Evolutionary conservation across 1,140 invertebrate species (phyloP), one percentile per base, ranked within the genome.

Genomic region (Copidosoma floridanum): DNA sequence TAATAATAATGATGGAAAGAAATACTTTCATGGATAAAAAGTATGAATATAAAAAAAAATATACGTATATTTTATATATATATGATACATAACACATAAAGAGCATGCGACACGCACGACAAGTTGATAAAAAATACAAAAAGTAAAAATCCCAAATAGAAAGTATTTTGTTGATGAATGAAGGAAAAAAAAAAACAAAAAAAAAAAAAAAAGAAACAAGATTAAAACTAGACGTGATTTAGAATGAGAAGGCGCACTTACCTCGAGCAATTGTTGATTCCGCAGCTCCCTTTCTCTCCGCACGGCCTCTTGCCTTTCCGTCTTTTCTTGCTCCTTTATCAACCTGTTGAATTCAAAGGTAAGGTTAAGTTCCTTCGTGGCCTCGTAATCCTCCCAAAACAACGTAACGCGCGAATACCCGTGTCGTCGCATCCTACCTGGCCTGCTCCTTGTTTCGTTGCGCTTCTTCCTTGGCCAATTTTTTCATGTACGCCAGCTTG

Each of bases 251-350:
- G 12, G 12, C 29, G 76, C 71, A 78, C 74, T 78, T 67, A 85
- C 84, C 82, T 89, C 87, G 35, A 87, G 78, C 11, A 88, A 76
- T 69, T 89, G 87, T 66, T 90, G 88, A 68, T 88, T 88, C 65
- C 87, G 82, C 23, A 88, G 82, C 70, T 92, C 91, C 60, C 86
- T 83, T 70, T 93, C 90, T 53, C 88, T 83, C 40, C 88, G 81
- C 48, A 88, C 85, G 66, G 89, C 87, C 72, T 93, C 90, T 69
- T 90, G 84, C 59, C 88, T 82, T 67, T 94, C 91, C 29, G 85
- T 83, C 67, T 89, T 88, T 74, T 95, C 93, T 60, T 89, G 84
- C 65, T 92, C 88, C 69, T 87, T 86, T 51, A 88, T 79, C 55
- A 90, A 75, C 78, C 88, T 88, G 74, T 6, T 32, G 29, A 32